Base-by-base conservation (phyloP, 2,888 invertebrate genomes). In the Augochlorella aurata region DNA sequence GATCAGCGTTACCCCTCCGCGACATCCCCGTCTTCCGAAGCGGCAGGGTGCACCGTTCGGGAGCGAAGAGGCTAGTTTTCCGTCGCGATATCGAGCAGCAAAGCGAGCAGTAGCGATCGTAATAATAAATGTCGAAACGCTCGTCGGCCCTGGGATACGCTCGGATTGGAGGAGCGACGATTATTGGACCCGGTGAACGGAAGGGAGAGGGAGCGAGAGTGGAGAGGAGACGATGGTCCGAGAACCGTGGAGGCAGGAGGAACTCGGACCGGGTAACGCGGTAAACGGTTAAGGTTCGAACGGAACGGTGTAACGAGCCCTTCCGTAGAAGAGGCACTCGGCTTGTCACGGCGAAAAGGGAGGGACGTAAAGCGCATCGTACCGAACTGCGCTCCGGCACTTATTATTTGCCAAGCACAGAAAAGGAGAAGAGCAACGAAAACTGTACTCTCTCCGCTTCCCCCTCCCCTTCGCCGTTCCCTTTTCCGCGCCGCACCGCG, bases 351-450 rank as follows among this genome's bases (percentile, higher is more conserved):
- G 29, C 18, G 70, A 44, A 61, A 79, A 49, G 38, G 44, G 24
- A 12, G 52, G 18, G 18, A 66, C 67, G 21, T n/a, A 61, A 66
- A 61, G 72, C 72, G 71, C 73, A 21, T 66, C 79, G 77, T 24
- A 29, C 67, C 61, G 70, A 61, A 38, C 63, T 21, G 47, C 47
- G 61, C 74, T 49, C 45, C 54, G 71, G 61, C 72, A 24, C 71
- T 75, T 63, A 63, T 74, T 72, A 58, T 67, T 81, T 50, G 61
- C 63, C 61, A 16, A 50, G 80, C 44, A 29, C 61, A 38, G 67
- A 44, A 68, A 47, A 52, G 75, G 49, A 24, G 49, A 5, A 38
- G 63, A 65, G 71, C 52, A 71, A 66, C 52, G 77, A 74, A 83
- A 81, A 83, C 54, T 68, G 61, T 76, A 72, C 45, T 66, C 45